Evolutionary conservation across 2,113 vertebrate species (phyloP).

Genomic region (Macrotis lagotis): DNA sequence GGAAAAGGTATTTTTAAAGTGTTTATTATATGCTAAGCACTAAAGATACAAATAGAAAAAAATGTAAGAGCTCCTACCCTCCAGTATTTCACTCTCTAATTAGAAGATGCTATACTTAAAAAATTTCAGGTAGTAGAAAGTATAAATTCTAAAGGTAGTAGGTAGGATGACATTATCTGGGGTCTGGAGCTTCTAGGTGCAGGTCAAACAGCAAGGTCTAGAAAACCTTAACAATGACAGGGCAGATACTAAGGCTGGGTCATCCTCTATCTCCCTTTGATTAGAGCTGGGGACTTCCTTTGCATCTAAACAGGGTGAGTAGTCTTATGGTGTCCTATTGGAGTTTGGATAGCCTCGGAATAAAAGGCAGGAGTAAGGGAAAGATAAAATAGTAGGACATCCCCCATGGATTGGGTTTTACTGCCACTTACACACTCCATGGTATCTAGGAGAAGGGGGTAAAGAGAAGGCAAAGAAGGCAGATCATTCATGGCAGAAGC

Average conservation of each 20-base stretch:
- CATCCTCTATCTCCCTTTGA: background rate
- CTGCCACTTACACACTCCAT: background rate
- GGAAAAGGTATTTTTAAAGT: background rate
- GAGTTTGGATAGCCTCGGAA: background rate
- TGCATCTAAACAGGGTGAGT: background rate
- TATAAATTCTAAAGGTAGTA: background rate
- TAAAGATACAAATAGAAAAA: background rate
- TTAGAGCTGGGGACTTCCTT: background rate
- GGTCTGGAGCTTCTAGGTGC: background rate
- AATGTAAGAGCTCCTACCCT: background rate
- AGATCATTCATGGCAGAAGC: background rate
- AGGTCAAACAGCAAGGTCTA: background rate
- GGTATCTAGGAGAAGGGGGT: background rate
- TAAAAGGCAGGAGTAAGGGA: background rate
- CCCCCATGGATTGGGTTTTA: background rate
- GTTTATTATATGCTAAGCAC: background rate
- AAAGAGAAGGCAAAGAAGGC: background rate
- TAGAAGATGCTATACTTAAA: background rate
- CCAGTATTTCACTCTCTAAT: background rate
- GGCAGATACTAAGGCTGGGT: background rate
- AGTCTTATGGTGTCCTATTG: background rate
- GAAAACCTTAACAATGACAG: background rate
- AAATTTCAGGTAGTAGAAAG: background rate
- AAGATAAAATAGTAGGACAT: background rate
- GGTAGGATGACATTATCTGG: background rate